Base-by-base conservation (phyloP, 2,888 invertebrate genomes). In the Sthenelais limicola region DNA sequence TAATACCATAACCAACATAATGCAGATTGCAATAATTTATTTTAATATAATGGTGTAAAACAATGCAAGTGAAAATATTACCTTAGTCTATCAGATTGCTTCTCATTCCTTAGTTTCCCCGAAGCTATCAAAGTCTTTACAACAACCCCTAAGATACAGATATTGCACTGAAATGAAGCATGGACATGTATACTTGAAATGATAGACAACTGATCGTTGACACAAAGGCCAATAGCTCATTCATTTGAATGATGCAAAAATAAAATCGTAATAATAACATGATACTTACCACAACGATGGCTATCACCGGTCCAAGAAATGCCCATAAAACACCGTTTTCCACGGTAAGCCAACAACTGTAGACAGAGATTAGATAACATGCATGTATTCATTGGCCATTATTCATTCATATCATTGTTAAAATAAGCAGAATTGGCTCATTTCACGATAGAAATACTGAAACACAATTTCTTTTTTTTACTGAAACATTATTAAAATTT, bases 261-360 rank as follows among this genome's bases (percentile, higher is more conserved):
- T n/a, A n/a, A n/a, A n/a, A n/a, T n/a, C n/a, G n/a, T n/a, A n/a
- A n/a, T n/a, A n/a, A n/a, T n/a, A n/a, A n/a, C n/a, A n/a, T n/a
- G 33, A 24, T 15, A 68, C 74, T 74, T 24, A 70, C 70, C 38
- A 52, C 3, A 38, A 73, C 68, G n/a, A 73, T 56, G 9, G 51
- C 56, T 18, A 47, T 43, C 3, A 49, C 54, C 0, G 73, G 73
- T 15, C 43, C 68, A 1, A 68, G 18, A 21, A 70, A 70, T 3
- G 70, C 70, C 70, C 70, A 70, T 24, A 70, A 43, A 3, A 54
- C 35, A 18, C 70, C 70, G n/a, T 24, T 35, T 2, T 70, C 70
- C 1, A 54, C 26, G 0, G 70, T 47, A 18, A 70, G 18, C 70
- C 70, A 70, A 26, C 70, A 70, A 26, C 70, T 70, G 56, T 4